Conservation (phyloP, 1,140 invertebrate species). For the Trichonephila inaurata region DNA sequence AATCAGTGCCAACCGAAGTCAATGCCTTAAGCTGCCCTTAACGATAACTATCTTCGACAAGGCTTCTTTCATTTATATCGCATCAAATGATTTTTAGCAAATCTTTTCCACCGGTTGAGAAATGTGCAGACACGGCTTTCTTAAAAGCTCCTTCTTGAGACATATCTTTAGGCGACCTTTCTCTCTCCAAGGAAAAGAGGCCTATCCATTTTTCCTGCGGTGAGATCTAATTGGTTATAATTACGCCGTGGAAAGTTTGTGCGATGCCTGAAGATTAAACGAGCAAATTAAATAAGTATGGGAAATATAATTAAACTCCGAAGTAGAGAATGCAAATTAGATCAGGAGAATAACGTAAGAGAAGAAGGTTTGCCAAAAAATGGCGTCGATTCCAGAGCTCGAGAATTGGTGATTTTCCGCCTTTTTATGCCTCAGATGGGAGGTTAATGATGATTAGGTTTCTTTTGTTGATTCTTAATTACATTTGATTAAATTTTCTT, state of each 20-base stretch:
- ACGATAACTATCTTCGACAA: not conserved
- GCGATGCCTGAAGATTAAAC: conserved; percentile 58
- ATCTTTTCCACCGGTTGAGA: conserved; percentile 2
- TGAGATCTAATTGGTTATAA: conserved; percentile 72
- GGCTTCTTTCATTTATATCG: conserved; percentile 1
- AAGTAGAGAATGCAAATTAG: conserved; percentile 74
- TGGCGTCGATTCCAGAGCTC: conserved; percentile 16
- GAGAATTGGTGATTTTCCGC: conserved; percentile 52
- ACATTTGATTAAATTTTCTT: conserved; percentile 76
- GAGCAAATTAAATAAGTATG: conserved; percentile 73
- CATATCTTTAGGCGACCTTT: conserved; percentile 4
- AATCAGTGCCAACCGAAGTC: not conserved
- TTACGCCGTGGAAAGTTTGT: conserved; percentile 55
- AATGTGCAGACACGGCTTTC: conserved; percentile 26
- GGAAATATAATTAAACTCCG: conserved; percentile 72
- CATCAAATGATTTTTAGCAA: conserved; percentile 27
- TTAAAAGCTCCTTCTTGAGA: not conserved
- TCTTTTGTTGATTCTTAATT: conserved; percentile 76
- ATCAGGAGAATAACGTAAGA: conserved; percentile 10
- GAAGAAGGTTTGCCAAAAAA: conserved; percentile 63
- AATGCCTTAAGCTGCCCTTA: conserved; percentile 15
- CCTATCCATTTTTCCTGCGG: conserved; percentile 21
- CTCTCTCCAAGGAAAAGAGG: not conserved
- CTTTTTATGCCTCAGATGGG: conserved; percentile 60
- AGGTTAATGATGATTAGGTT: conserved; percentile 75